These are phyloP conservation scores for Melangyna quadrimaculata DNA, from an alignment of 2,888 invertebrate species.

Conservation along the genomic window DNA sequence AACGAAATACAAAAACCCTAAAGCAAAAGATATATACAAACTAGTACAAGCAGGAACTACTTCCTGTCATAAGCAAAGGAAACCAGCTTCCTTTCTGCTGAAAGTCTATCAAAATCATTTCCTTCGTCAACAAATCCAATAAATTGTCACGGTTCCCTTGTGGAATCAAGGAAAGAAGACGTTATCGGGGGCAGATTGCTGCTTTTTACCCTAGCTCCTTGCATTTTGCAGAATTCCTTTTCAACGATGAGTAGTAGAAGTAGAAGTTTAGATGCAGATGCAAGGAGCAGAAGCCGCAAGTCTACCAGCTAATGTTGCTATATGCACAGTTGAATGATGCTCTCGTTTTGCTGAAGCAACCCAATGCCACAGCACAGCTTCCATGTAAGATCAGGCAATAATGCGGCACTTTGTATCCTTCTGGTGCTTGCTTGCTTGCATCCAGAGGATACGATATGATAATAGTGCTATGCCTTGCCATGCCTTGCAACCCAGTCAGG, in stretches of 20 bases:
- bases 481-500: constrained; percentile 9
- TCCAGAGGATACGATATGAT: constrained; percentile 17
- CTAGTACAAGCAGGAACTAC: constrained; percentile 39
- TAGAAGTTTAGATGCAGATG: too few species aligned
- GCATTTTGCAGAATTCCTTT: not conserved
- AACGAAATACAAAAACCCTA: not conserved
- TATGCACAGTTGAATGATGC: constrained; percentile 70
- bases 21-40: constrained; percentile 6
- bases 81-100: constrained; percentile 58
- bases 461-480: not conserved
- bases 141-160: constrained; percentile 66
- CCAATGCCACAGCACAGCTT: constrained; percentile 40
- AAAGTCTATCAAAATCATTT: constrained; percentile 72
- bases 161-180: constrained; percentile 31
- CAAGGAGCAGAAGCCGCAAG: constrained; percentile 66
- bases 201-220: constrained; percentile 12
- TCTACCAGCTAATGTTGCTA: constrained; percentile 68
- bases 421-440: not conserved
- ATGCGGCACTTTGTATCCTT: constrained; percentile 49
- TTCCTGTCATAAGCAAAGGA: constrained; percentile 60
- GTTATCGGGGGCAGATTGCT: constrained; percentile 42
- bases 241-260: too few species aligned
- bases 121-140: constrained; percentile 72
- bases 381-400: constrained; percentile 62
- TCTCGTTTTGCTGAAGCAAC: constrained; percentile 36